Evolutionary conservation across 2,797 vertebrate species (phyloP), one percentile per base, ranked within the genome.

Genomic region (Nyctalus aviator): DNA sequence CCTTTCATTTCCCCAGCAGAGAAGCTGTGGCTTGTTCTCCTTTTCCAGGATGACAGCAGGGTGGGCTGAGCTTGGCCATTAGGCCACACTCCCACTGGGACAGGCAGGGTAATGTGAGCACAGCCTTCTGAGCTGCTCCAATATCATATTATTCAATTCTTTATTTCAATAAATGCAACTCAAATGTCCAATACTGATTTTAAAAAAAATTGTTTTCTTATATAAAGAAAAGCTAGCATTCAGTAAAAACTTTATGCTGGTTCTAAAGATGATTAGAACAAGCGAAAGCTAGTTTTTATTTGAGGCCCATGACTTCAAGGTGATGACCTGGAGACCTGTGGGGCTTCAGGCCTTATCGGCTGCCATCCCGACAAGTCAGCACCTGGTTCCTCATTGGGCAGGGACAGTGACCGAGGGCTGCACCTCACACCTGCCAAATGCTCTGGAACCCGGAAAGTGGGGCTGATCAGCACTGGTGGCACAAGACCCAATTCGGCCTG

Each of bases 1-100:
- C 14, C 30, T 8, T n/a, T 13, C 8, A 0, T 5, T 3, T 12
- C 86, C 84, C 1, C 0, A 3, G 32, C 27, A 23, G 44, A 59
- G 37, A 23, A 23, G 25, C 53, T 3, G 5, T 2, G 13, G 30
- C 30, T 5, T 41, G 18, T n/a, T 32, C 41, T 14, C 1, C 3
- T 18, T 68, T 37, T 21, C 68, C 6, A 12, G 64, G 9, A 25
- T 4, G 13, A n/a, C 37, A 18, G 30, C 50, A 18, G 2, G 1
- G 20, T 21, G 25, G 71, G 71, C 2, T 10, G 6, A 11, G 35
- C 66, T 12, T 0, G 2, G n/a, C 41, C 17, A 4, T 25, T 2
- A 9, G 41, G 59, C 20, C 66, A 83, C 37, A 27, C 0, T 5
- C 27, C 41, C 20, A 17, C 48, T 0, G 0, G 11, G 17, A 50